phyloP scores from a whole-genome alignment of 2,888 invertebrate species.

The Lepetodrilus schrolli region DNA sequence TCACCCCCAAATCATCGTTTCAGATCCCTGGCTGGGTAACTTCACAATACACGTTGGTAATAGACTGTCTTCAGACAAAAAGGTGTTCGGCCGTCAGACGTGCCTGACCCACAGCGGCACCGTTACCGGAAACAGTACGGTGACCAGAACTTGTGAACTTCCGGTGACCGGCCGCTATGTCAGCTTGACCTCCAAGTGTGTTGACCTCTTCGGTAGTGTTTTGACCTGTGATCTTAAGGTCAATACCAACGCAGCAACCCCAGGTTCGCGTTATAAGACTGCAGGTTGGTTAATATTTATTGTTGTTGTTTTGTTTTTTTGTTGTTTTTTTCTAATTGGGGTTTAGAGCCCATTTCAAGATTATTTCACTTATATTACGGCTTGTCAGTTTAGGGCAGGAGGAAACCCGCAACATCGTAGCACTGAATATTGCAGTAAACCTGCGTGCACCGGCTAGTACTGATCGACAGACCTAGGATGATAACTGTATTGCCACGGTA shows the following conservation, averaged over 20 bases:
- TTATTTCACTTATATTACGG: no score
- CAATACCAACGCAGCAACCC: background rate
- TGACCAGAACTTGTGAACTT: background rate
- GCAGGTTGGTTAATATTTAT: no score
- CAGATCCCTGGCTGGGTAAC: conserved; percentile 14
- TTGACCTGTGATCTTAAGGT: background rate
- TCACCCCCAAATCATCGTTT: no score
- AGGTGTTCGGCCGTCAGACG: background rate
- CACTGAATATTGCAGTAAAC: no score
- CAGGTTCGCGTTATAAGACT: background rate
- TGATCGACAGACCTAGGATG: no score
- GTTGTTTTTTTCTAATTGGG: no score
- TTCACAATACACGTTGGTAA: background rate
- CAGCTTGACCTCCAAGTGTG: background rate
- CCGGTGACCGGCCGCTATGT: background rate
- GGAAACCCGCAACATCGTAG: no score
- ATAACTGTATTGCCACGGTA: no score
- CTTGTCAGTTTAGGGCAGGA: no score
- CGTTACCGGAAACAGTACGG: background rate
- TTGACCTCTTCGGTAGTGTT: background rate
- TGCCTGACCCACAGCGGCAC: background rate
- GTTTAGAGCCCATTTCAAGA: no score
- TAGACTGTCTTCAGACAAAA: background rate
- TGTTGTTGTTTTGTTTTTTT: no score
- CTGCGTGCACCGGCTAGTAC: no score